These are phyloP conservation scores for Schizaphis graminum DNA, from an alignment of 2,888 invertebrate genomes.

Conservation along the genomic window DNA sequence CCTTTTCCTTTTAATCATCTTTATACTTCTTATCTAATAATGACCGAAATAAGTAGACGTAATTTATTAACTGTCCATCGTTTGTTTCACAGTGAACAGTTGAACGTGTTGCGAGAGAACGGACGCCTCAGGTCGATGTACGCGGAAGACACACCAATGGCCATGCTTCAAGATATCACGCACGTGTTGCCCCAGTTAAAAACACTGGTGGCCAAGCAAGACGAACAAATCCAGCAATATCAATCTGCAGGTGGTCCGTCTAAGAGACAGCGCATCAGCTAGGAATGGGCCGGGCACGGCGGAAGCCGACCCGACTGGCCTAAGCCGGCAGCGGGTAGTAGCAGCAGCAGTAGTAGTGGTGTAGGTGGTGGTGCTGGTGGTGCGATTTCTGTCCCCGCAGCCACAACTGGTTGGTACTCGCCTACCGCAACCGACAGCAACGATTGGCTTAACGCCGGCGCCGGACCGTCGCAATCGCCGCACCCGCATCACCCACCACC, in stretches of 20 bases:
- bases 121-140: conserved; percentile 80
- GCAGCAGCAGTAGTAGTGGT: conserved; percentile 64
- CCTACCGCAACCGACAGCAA: conserved; percentile 65
- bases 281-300: conserved; percentile 73
- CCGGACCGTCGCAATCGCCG: conserved; percentile 3
- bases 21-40: neutral
- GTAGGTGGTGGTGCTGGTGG: conserved; percentile 44
- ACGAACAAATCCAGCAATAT: conserved; percentile 66
- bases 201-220: conserved; percentile 54
- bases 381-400: neutral
- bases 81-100: conserved; percentile 73
- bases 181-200: conserved; percentile 17
- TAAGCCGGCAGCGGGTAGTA: conserved; percentile 57
- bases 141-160: conserved; percentile 70
- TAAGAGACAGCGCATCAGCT: conserved; percentile 76
- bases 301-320: conserved; percentile 67
- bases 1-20: neutral
- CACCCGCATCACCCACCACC: neutral
- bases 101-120: conserved; percentile 82
- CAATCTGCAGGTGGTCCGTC: conserved; percentile 67
- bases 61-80: neutral
- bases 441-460: conserved; percentile 68
- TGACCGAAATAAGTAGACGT: neutral
- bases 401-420: conserved; percentile 46
- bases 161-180: conserved; percentile 71